phyloP scores from a whole-genome alignment of 2,113 vertebrate species.

The Peromyscus polionotus region DNA sequence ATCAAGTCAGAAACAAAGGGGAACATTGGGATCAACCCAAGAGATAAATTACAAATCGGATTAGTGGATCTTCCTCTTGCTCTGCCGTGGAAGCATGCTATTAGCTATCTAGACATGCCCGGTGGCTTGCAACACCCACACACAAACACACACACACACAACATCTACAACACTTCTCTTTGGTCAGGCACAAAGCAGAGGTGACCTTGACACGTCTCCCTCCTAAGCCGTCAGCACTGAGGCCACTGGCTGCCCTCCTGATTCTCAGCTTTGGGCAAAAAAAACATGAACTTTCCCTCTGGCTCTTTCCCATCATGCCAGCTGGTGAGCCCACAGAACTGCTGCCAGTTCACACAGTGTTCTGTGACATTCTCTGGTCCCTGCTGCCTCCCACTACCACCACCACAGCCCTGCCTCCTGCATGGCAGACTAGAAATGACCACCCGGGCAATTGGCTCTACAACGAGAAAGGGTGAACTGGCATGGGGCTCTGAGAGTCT shows the following conservation, averaged over 20 bases:
- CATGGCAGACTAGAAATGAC: background rate
- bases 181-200: constrained; percentile 31
- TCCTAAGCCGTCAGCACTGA: constrained; percentile 37
- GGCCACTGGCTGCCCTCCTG: background rate
- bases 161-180: background rate
- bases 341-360: constrained; percentile 66
- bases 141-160: background rate
- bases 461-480: background rate
- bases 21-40: constrained; percentile 64
- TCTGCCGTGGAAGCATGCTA: constrained; percentile 26
- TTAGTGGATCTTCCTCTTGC: constrained; percentile 23
- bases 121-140: constrained; percentile 18
- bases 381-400: background rate
- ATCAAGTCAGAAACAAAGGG: constrained; percentile 74
- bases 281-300: constrained; percentile 56
- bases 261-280: constrained; percentile 57
- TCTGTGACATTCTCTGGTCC: constrained; percentile 55
- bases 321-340: constrained; percentile 76
- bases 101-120: constrained; percentile 57
- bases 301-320: constrained; percentile 61
- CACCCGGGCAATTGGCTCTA: background rate
- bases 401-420: constrained; percentile 8
- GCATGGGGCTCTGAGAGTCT: background rate
- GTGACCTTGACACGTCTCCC: constrained; percentile 58
- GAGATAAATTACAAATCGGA: constrained; percentile 72